Evolutionary conservation across 2,113 vertebrate genomes (phyloP).

Genomic region (Sciurus niger): DNA sequence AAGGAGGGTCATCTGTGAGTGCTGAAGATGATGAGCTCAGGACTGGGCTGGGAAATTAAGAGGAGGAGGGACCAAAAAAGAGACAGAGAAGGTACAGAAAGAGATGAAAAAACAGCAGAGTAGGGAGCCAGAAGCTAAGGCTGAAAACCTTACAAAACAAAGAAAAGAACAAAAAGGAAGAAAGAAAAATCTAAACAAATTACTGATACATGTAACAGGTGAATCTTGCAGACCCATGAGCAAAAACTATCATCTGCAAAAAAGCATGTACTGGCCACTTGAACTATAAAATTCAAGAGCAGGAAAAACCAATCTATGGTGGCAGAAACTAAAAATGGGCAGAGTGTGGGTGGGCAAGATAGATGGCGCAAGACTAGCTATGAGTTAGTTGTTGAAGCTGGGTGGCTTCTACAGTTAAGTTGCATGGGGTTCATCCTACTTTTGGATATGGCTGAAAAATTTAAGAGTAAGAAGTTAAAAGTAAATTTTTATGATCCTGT

Average conservation of each 20-base stretch:
- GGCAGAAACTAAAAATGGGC: neutral
- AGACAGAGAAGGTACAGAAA: neutral
- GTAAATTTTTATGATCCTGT: neutral
- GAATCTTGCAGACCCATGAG: neutral
- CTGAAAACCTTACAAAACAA: neutral
- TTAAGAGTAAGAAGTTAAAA: constrained; percentile 47
- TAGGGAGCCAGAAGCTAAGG: neutral
- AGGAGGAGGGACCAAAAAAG: neutral
- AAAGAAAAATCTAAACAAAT: no score
- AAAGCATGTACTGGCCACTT: neutral
- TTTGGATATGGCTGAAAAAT: neutral
- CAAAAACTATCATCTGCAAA: neutral
- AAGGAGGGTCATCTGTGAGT: neutral
- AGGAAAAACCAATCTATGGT: neutral
- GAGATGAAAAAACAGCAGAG: neutral
- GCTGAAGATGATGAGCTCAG: neutral
- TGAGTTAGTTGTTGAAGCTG: neutral
- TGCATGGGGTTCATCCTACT: neutral
- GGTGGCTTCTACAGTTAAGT: neutral
- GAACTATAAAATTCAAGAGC: neutral
- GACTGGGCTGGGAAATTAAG: neutral
- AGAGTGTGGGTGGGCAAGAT: neutral
- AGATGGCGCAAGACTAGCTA: neutral
- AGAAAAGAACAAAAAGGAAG: no score
- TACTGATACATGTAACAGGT: fast-evolving